Base-by-base conservation (phyloP, 2,888 invertebrate species). In the Hesperia comma region DNA sequence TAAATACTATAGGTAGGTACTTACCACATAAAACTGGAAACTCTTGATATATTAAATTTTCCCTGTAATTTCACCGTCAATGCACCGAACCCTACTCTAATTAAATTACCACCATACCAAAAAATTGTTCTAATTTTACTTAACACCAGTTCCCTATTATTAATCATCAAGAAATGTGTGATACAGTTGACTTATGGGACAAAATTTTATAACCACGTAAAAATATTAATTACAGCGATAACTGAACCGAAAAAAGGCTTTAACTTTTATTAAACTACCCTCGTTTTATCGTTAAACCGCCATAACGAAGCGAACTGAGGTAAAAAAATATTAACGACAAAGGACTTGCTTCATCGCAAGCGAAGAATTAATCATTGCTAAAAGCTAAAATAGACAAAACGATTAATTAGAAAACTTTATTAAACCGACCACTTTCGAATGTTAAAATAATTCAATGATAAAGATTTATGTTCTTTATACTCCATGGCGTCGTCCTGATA, bases 151-250 rank as follows among this genome's bases (percentile, higher is more conserved):
- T 49, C 19, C 68, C 64, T 53, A 68, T 72, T 73, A 75, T 75
- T 74, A 79, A 79, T 78, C 77, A 77, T 71, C 53, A 57, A 71
- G 71, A 74, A 75, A 74, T 72, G 75, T 74, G 74, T 70, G 73
- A 73, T 73, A 73, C 71, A 71, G 64, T 70, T 71, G 71, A 75
- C 75, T 76, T 78, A 62, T 67, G 67, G 67, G 61, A 67, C 67
- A 61, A 67, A 67, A 67, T 67, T 67, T 67, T 67, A 67, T 67
- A 67, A 67, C 67, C 67, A 62, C 77, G 82, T 86, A 84, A 87
- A 87, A 88, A 82, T 86, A 86, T 85, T 87, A 87, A 88, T 87
- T 87, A 87, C 77, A 58, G 70, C 82, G 85, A 87, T 87, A 87
- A 87, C 79, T 82, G 74, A 76, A 77, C 75, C 76, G 71, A 74